Evolutionary conservation across 2,888 invertebrate genomes (phyloP), one percentile per base, ranked within the genome.

Genomic region (Eupeodes luniger): DNA sequence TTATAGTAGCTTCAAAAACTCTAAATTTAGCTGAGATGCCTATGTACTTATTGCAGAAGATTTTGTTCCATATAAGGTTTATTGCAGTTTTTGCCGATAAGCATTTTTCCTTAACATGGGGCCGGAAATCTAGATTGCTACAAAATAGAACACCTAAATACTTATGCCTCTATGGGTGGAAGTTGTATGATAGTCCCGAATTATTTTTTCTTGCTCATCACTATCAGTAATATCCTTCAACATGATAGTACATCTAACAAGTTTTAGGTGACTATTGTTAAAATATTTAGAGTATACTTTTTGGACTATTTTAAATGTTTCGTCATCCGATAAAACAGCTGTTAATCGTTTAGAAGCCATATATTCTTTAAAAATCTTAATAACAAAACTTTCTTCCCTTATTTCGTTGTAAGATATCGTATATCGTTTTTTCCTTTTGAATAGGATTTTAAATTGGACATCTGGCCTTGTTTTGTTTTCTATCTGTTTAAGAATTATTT

Each of bases 261-360:
- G 69, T 19, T 78, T 77, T 1, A 77, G n/a, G 12, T 16, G 55
- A 57, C 55, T 27, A n/a, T 49, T 67, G 34, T 27, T 67, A 47
- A 77, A 77, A 49, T 67, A 77, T 49, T 77, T 67, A 11, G 77
- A 59, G 12, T 40, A 89, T 86, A 3, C 16, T 61, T 4, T 11
- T 59, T 34, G 57, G 27, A 81, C 61, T 53, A 85, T 87, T 51
- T 69, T 55, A 62, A 88, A 85, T 11, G 81, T 83, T 59, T 47
- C 19, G 36, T 77, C 66, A 40, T 78, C 78, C 4, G 61, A 51
- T 61, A 69, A 40, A 34, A 78, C 14, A 16, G 78, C 69, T 61
- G 69, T 49, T 49, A 78, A 27, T 19, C 61, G 34, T 66, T 67
- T 66, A 14, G 77, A 16, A 16, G 27, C 59, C 49, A 69, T 69